Percentiles rank a stretch among this genome's conserved stretches.
Evolutionary conservation across 2,113 vertebrate genomes (phyloP).

Genomic region (Cryptoleucopteryx plumbea): DNA sequence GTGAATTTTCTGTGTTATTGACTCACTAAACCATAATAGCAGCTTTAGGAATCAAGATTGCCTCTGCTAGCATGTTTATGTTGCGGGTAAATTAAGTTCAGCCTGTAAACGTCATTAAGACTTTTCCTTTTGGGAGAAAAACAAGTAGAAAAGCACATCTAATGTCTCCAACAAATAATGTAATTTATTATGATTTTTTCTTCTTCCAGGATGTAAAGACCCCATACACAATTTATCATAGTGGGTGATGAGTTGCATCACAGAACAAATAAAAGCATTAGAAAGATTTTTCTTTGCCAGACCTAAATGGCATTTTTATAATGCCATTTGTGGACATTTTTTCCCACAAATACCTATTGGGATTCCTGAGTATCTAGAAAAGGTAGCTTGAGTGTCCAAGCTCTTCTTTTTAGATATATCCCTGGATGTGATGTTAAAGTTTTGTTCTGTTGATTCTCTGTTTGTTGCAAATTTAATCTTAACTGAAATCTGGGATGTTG

Average conservation of each 20-base stretch:
- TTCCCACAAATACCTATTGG: background rate
- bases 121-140: background rate
- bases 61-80: background rate
- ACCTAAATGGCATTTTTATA: background rate
- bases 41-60: background rate
- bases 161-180: background rate
- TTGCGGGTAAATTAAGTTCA: background rate
- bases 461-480: conserved; percentile 55
- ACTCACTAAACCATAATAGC: background rate
- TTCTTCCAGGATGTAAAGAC: background rate
- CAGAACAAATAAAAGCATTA: background rate
- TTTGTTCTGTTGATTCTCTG: background rate
- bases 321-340: background rate
- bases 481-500: conserved; percentile 36
- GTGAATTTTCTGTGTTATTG: background rate
- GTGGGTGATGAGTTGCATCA: background rate
- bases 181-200: background rate
- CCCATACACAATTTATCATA: background rate
- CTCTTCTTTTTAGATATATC: background rate
- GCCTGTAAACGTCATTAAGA: background rate
- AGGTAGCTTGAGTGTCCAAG: background rate
- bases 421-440: conserved; percentile 24
- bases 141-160: background rate
- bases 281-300: background rate
- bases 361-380: background rate